These are phyloP conservation scores for Litocranius walleri DNA, from an alignment of 2,113 vertebrate species.

Conservation along the genomic window DNA sequence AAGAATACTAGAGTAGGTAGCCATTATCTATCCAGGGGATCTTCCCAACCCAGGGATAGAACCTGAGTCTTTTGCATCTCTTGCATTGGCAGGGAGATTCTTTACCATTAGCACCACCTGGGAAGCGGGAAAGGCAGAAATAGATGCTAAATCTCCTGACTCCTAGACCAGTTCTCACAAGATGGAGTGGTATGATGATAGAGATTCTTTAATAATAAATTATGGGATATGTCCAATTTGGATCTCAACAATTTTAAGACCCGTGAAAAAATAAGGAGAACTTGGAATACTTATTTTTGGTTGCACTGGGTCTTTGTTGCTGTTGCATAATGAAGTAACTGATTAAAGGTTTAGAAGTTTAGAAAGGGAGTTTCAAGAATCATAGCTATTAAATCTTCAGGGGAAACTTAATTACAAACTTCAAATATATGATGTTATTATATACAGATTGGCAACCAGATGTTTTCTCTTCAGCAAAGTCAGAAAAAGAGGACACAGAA, in stretches of 20 bases:
- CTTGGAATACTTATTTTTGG: neutral
- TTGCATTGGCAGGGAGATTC: neutral
- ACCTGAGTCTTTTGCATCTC: neutral
- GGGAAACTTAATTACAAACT: neutral
- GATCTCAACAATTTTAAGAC: neutral
- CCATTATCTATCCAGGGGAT: neutral
- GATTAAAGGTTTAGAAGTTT: conserved; percentile 14
- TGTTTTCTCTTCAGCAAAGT: neutral
- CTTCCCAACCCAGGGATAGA: neutral
- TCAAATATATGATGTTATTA: neutral
- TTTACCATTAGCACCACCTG: neutral
- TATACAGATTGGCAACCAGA: neutral
- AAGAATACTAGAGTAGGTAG: neutral
- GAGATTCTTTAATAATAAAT: conserved; percentile 4
- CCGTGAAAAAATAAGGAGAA: neutral
- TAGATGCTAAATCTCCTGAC: neutral
- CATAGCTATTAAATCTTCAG: conserved; percentile 1
- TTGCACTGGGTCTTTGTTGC: neutral
- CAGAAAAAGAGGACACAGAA: neutral
- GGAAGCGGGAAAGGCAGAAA: neutral
- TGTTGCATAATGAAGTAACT: neutral
- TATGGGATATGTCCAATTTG: neutral
- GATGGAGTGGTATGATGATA: neutral
- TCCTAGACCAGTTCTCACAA: neutral
- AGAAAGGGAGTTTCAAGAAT: conserved; percentile 13